Conservation (phyloP, 2,797 vertebrate genomes). For the Rhadinocentrus ornatus region DNA sequence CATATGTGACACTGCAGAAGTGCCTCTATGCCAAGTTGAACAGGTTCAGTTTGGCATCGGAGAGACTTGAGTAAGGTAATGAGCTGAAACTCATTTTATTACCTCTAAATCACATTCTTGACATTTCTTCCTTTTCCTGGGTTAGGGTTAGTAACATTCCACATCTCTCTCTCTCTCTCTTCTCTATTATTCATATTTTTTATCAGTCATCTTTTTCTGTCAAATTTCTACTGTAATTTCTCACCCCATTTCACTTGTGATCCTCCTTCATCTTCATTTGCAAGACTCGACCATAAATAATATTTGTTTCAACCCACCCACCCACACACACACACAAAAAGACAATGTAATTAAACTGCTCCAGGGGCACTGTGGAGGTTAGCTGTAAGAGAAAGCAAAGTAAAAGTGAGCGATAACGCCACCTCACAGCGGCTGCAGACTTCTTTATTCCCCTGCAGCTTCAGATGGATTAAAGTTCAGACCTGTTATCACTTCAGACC, state of each 20-base stretch:
- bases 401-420: constrained; percentile 36
- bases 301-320: neutral
- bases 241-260: constrained; percentile 35
- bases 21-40: constrained; percentile 34
- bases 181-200: constrained; percentile 13
- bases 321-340: constrained; percentile 20
- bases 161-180: constrained; percentile 8
- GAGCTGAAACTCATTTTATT: constrained; percentile 42
- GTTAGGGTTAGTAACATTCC: neutral
- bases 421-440: constrained; percentile 45
- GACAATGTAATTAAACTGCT: constrained; percentile 44
- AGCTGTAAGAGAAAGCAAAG: constrained; percentile 14
- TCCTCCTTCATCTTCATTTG: constrained; percentile 46
- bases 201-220: constrained; percentile 4
- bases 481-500: constrained; percentile 48
- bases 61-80: constrained; percentile 35
- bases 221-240: constrained; percentile 24
- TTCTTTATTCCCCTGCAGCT: constrained; percentile 31
- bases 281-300: constrained; percentile 48
- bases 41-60: constrained; percentile 47
- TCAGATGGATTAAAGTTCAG: constrained; percentile 56
- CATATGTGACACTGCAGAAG: constrained; percentile 45
- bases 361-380: constrained; percentile 34
- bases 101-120: constrained; percentile 29
- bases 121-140: constrained; percentile 18